Base-by-base conservation (phyloP, 2,113 vertebrate species). In the Prunella himalayana region DNA sequence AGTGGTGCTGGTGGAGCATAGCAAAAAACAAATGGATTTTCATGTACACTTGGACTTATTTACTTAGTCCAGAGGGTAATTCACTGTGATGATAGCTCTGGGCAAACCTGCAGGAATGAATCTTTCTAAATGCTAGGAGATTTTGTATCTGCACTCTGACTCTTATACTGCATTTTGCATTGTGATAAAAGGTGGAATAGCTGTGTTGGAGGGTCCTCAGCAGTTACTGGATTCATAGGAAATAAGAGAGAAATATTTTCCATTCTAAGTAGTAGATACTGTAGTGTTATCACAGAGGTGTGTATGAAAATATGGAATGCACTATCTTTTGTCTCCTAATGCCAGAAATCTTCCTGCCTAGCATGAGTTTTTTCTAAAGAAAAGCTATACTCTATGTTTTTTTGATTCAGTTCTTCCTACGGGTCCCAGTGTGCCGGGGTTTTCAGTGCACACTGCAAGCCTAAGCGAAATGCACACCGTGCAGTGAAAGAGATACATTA, bases 401-500 rank as follows among this genome's bases (percentile, higher is more conserved):
- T 68, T 77, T 78, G 14, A 59, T 80, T 49, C 50, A 27, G 0
- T 79, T 59, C 64, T 41, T 89, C 39, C 44, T 28, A 10, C 12
- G 27, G 27, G 50, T 96, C 14, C 35, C 78, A 42, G 65, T 22
- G 70, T 87, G 88, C 18, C 10, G 5, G 45, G 30, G 42, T 31
- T 95, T 95, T 77, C 65, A 91, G 25, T 21, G 83, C 86, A 80
- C 78, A 50, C 64, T 93, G 88, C 92, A 79, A 89, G 81, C 81
- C 88, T 91, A 91, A 94, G 90, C 47, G 3, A 75, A 94, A 92
- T 56, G 23, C 85, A 51, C 31, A 7, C 30, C 0, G 0, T 5
- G 2, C 80, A 79, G 72, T 82, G 88, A 94, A 88, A 93, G 86
- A 54, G 84, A 65, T 87, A 65, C 12, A 13, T 97, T 96, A 89